Percentiles rank a stretch among this genome's conserved stretches.
Evolutionary conservation across 2,113 vertebrate species (phyloP).

Genomic region (Columba livia): DNA sequence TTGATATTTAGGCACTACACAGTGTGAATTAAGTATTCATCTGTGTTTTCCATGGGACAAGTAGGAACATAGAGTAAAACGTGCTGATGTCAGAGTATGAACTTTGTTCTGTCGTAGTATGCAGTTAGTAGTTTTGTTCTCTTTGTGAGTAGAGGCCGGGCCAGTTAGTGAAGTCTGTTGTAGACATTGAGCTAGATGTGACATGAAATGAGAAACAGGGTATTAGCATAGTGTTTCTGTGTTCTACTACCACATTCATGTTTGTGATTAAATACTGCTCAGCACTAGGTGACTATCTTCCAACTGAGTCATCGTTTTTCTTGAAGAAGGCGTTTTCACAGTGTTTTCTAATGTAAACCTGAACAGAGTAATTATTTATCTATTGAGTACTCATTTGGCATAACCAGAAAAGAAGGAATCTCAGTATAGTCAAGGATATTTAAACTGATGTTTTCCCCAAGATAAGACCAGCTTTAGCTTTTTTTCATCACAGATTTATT

Average conservation of each 20-base stretch:
- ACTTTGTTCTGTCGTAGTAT: accelerated
- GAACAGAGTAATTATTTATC: not conserved
- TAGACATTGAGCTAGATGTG: not conserved
- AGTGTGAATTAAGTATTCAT: not conserved
- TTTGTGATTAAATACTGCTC: not conserved
- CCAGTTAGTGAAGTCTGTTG: not conserved
- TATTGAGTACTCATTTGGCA: not conserved
- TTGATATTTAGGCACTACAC: not conserved
- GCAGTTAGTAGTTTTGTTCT: not conserved
- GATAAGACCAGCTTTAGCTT: not conserved
- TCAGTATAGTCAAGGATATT: not conserved
- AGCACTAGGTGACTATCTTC: not conserved
- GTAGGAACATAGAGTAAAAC: not conserved
- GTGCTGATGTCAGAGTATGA: not conserved
- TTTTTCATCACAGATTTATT: not conserved
- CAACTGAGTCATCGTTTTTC: not conserved
- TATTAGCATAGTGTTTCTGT: not conserved
- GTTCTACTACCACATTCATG: not conserved
- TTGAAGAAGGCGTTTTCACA: not conserved
- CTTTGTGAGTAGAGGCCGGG: not conserved
- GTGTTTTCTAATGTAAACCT: not conserved
- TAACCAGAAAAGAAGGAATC: not conserved
- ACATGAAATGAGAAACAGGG: not conserved
- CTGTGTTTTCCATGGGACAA: not conserved
- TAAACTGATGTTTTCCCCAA: not conserved